Conservation (phyloP, 2,797 vertebrate genomes). For the Enteromius trimaculatus region DNA sequence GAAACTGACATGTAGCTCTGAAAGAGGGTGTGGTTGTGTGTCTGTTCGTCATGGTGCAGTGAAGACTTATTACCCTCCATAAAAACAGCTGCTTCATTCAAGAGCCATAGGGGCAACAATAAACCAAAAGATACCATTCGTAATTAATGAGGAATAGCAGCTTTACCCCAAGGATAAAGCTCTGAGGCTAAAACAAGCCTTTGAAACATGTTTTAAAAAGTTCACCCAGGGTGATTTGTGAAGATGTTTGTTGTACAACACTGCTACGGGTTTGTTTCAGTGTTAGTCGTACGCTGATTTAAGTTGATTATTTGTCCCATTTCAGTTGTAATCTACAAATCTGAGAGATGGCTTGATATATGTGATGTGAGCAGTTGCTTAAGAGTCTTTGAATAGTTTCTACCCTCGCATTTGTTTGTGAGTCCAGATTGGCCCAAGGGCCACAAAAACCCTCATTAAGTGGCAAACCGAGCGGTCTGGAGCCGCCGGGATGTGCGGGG, state of each 20-base stretch:
- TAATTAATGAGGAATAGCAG: slow-evolving; percentile 43
- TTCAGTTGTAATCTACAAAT: neutral
- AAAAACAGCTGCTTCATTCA: slow-evolving; percentile 35
- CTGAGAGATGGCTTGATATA: neutral
- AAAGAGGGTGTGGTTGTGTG: slow-evolving; percentile 18
- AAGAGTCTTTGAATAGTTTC: slow-evolving; percentile 24
- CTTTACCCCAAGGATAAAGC: slow-evolving; percentile 25
- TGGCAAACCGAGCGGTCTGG: slow-evolving; percentile 11
- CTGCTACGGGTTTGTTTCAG: neutral
- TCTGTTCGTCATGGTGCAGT: neutral
- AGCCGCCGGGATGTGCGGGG: slow-evolving; percentile 17
- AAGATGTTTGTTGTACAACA: slow-evolving; percentile 11
- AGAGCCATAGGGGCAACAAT: slow-evolving; percentile 30
- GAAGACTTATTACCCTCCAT: neutral
- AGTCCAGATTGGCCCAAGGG: slow-evolving; percentile 13
- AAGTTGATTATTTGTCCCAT: neutral
- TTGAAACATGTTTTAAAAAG: neutral
- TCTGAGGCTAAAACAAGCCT: slow-evolving; percentile 31
- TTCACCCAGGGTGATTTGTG: neutral
- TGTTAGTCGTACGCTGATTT: neutral
- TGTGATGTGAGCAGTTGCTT: neutral
- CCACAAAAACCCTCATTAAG: slow-evolving; percentile 26
- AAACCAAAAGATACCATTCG: slow-evolving; percentile 26
- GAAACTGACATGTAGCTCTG: neutral
- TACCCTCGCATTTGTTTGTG: slow-evolving; percentile 28